Evolutionary conservation across 2,888 invertebrate genomes (phyloP).

Genomic region (Eupithecia subfuscata): DNA sequence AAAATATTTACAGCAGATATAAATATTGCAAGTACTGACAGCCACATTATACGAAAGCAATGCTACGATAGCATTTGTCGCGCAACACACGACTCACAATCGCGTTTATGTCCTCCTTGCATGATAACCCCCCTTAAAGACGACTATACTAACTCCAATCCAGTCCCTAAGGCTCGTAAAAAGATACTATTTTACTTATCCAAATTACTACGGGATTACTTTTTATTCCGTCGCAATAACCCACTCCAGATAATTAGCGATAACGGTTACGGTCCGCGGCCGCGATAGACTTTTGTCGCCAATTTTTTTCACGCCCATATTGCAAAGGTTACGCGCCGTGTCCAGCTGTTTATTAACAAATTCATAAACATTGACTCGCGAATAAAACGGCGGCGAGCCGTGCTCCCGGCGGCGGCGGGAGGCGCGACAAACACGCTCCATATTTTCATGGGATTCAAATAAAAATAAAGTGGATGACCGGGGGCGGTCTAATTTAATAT

Average conservation of each 20-base stretch:
- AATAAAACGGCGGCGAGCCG: slow-evolving; percentile 70
- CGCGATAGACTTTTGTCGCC: slow-evolving; percentile 58
- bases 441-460: slow-evolving; percentile 83
- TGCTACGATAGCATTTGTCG: slow-evolving; percentile 58
- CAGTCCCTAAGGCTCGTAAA: slow-evolving; percentile 67
- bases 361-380: slow-evolving; percentile 81
- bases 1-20: slow-evolving; percentile 2
- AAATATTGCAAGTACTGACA: slow-evolving; percentile 25
- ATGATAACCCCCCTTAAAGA: slow-evolving; percentile 72
- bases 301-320: slow-evolving; percentile 60
- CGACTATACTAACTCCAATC: slow-evolving; percentile 63
- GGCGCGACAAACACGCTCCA: slow-evolving; percentile 73
- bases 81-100: slow-evolving; percentile 63
- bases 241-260: slow-evolving; percentile 72
- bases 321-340: slow-evolving; percentile 66
- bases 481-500: slow-evolving; percentile 81
- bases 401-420: slow-evolving; percentile 66
- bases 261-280: slow-evolving; percentile 56
- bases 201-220: slow-evolving; percentile 73
- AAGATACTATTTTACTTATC: slow-evolving; percentile 66
- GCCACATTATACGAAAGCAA: slow-evolving; percentile 53
- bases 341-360: slow-evolving; percentile 78
- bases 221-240: slow-evolving; percentile 68
- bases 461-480: slow-evolving; percentile 81
- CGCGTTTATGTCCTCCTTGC: slow-evolving; percentile 72